Evolutionary conservation across 2,797 vertebrate genomes (phyloP).

Genomic region (Lateolabrax maculatus): DNA sequence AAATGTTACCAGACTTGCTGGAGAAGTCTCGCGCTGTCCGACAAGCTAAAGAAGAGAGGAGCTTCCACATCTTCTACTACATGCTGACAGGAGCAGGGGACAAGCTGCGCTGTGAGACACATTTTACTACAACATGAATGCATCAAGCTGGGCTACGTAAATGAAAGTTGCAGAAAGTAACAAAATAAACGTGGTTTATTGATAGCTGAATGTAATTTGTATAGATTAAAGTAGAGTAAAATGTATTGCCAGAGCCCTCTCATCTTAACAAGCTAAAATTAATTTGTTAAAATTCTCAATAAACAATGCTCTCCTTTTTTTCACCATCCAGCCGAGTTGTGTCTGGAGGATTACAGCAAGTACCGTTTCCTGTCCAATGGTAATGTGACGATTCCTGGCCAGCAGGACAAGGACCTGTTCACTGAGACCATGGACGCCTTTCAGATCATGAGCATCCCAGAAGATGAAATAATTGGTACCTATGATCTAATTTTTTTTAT

Average conservation of each 20-base stretch:
- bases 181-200: slow-evolving; percentile 6
- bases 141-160: not conserved
- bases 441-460: slow-evolving; percentile 95
- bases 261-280: not conserved
- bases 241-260: not conserved
- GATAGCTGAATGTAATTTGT: not conserved
- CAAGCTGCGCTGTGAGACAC: slow-evolving; percentile 92
- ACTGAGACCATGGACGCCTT: slow-evolving; percentile 97
- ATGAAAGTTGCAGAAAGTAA: not conserved
- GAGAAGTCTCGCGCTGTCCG: slow-evolving; percentile 98
- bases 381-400: slow-evolving; percentile 94
- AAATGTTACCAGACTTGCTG: slow-evolving; percentile 88
- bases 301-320: not conserved
- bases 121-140: not conserved
- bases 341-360: slow-evolving; percentile 95
- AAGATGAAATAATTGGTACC: slow-evolving; percentile 88
- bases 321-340: slow-evolving; percentile 88
- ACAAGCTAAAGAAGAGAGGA: slow-evolving; percentile 95
- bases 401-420: slow-evolving; percentile 97
- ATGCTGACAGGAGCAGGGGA: slow-evolving; percentile 94
- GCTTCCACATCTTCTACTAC: slow-evolving; percentile 98
- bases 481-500: too few species aligned
- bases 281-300: not conserved
- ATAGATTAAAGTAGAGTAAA: not conserved
- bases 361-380: slow-evolving; percentile 97